Base-by-base conservation (phyloP, 2,797 vertebrate genomes). In the Sebastes nivosus region DNA sequence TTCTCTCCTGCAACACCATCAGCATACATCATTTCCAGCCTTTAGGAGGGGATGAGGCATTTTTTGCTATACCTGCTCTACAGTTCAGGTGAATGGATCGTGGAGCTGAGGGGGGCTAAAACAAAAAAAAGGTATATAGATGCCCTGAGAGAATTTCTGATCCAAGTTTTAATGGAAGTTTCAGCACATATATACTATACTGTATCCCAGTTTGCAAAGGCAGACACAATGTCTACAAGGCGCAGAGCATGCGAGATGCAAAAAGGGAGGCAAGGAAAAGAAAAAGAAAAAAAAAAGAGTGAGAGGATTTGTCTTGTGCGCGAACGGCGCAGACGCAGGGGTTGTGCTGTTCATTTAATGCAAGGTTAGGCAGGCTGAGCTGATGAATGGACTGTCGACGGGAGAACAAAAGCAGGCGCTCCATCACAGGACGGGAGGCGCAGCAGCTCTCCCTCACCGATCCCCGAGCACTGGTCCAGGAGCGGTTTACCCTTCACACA, bases 341-440 rank as follows among this genome's bases (percentile, higher is more conserved):
- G 95, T 93, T 96, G 94, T 95, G 96, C 94, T 96, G 95, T 97
- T 97, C 96, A 97, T 97, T 97, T 97, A 96, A 96, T 97, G 96
- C 96, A 97, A 97, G 95, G 95, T 97, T 97, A 97, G 96, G 96
- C 94, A 97, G 95, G 82, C 93, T 95, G 94, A 92, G 96, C 96
- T 96, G 97, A 97, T 95, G 95, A 95, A 98, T 97, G 96, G 95
- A 97, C 92, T 96, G 96, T 96, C 96, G 96, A 91, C 75, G 60
- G 80, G 86, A 93, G 96, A 96, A 96, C 96, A 97, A 97, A 96
- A 95, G 95, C 96, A 92, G 80, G 87, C 91, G 94, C 92, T 97
- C 94, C 91, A 96, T 97, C 96, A 96, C 57, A 83, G 90, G 90
- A 90, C 80, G 59, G 90, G 92, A 89, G 86, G 79, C 76, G 61